Conservation (phyloP, 2,113 vertebrate species). For the Oceanites oceanicus region DNA sequence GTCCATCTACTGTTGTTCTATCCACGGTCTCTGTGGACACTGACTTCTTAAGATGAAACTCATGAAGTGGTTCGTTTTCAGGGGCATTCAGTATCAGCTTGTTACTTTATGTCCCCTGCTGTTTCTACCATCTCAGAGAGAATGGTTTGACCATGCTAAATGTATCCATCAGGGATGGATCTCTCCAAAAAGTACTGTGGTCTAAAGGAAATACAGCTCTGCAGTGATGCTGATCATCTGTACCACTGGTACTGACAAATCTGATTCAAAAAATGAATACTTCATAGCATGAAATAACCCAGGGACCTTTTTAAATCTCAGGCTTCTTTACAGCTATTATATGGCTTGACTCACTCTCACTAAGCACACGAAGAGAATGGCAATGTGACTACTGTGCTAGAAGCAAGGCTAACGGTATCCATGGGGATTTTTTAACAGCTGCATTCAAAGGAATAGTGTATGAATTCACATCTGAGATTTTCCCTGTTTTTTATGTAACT, state of each 20-base stretch:
- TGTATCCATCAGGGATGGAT: background rate
- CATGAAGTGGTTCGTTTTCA: constrained; percentile 10
- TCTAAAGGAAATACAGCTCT: background rate
- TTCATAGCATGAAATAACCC: constrained; percentile 23
- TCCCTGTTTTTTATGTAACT: background rate
- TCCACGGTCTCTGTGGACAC: background rate
- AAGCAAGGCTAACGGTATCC: background rate
- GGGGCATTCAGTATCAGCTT: background rate
- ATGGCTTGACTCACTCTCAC: constrained; percentile 1
- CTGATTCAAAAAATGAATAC: constrained; percentile 29
- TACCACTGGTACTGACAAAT: constrained; percentile 13
- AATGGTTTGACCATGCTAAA: constrained; percentile 11
- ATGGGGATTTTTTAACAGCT: constrained; percentile 9
- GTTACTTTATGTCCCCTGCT: constrained; percentile 2
- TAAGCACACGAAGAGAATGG: background rate
- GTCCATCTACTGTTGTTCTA: constrained; percentile 9
- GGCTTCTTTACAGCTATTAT: background rate
- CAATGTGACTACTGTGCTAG: background rate
- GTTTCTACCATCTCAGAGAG: constrained; percentile 1
- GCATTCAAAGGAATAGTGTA: background rate
- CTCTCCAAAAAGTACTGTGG: background rate
- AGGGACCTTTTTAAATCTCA: constrained; percentile 34
- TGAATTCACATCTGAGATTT: constrained; percentile 26
- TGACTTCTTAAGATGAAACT: constrained; percentile 25
- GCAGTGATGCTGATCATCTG: background rate